A percentile compares a stretch with the other conserved stretches of the same genome.
phyloP scores from a whole-genome alignment of 2,797 vertebrate genomes.

The Merluccius polli region DNA sequence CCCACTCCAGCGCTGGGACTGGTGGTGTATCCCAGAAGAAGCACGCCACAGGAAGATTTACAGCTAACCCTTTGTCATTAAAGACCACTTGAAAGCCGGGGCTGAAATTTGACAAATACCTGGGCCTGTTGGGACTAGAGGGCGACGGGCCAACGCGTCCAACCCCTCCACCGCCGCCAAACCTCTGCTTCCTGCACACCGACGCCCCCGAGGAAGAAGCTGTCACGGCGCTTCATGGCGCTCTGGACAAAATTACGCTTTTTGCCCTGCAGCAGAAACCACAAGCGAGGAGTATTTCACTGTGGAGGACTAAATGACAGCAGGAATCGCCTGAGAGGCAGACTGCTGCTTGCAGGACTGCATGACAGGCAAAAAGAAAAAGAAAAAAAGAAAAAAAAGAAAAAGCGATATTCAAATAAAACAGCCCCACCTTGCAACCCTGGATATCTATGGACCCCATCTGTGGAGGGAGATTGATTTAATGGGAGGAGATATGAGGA shows the following conservation, averaged over 20 bases:
- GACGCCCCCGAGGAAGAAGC: slow-evolving; percentile 39
- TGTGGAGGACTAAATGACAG: neutral
- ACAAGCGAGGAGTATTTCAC: neutral
- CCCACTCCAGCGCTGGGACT: slow-evolving; percentile 20
- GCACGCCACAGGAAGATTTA: slow-evolving; percentile 57
- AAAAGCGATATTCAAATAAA: neutral
- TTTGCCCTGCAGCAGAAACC: slow-evolving; percentile 13
- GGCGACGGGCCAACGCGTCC: slow-evolving; percentile 23
- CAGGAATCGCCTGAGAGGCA: neutral
- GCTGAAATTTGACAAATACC: slow-evolving; percentile 56
- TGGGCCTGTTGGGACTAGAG: slow-evolving; percentile 63
- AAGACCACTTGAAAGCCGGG: slow-evolving; percentile 43
- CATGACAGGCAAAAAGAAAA: too few species aligned
- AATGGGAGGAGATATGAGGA: neutral
- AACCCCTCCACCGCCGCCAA: slow-evolving; percentile 20
- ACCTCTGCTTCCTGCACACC: slow-evolving; percentile 24
- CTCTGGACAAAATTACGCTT: slow-evolving; percentile 35
- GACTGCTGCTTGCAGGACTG: neutral
- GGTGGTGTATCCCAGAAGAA: slow-evolving; percentile 44
- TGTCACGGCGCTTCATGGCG: slow-evolving; percentile 43
- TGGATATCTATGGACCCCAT: neutral
- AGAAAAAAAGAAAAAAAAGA: neutral
- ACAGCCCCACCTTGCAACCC: neutral
- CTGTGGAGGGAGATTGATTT: neutral
- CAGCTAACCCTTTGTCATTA: slow-evolving; percentile 54